Conservation (phyloP, 2,113 vertebrate species). For the Neotoma lepida region DNA sequence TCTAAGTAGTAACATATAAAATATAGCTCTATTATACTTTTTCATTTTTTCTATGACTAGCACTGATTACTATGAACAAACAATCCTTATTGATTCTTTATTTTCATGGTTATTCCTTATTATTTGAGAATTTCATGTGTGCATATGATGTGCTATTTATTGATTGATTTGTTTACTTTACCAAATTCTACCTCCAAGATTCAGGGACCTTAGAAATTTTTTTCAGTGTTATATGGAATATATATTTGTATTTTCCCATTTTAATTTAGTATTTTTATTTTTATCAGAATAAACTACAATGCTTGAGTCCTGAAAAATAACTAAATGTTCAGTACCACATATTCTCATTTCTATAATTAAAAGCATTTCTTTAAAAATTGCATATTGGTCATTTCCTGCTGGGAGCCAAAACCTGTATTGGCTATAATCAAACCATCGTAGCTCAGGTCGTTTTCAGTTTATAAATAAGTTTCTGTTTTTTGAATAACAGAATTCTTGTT, state of each 20-base stretch:
- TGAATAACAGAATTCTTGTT: no score
- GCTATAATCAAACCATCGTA: no score
- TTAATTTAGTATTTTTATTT: background rate
- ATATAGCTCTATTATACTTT: background rate
- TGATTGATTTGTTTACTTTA: background rate
- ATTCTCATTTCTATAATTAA: background rate
- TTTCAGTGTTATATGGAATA: background rate
- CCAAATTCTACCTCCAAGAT: no score
- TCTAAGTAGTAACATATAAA: background rate
- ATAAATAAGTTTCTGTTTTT: no score
- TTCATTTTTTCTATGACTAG: background rate
- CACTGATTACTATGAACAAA: accelerated
- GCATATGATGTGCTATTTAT: background rate
- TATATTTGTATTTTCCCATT: accelerated
- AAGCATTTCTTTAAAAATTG: background rate
- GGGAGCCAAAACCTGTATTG: no score
- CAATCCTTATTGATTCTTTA: background rate
- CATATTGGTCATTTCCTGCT: background rate
- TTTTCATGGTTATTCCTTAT: background rate
- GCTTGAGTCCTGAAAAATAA: background rate
- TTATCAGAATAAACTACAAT: accelerated
- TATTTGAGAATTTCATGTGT: background rate
- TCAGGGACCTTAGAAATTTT: background rate
- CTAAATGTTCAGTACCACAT: background rate
- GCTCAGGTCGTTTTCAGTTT: no score